phyloP scores from a whole-genome alignment of 2,888 invertebrate genomes.

The Plagodis pulveraria region DNA sequence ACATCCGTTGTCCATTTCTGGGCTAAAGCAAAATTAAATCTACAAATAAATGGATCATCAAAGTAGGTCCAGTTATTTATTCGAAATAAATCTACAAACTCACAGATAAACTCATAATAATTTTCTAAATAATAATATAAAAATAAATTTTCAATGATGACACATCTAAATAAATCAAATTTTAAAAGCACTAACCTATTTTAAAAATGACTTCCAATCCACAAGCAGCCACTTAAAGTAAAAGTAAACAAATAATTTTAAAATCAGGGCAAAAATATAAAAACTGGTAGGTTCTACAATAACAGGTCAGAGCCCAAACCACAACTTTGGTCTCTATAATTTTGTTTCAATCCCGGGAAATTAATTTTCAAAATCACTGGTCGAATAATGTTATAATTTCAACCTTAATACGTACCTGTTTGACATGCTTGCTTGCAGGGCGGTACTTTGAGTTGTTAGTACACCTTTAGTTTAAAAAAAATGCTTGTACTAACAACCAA shows the following conservation, averaged over 20 bases:
- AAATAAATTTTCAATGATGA: too few species aligned
- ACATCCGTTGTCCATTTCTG: too few species aligned
- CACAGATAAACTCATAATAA: too few species aligned
- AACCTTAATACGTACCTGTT: constrained; percentile 69
- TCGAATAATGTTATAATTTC: constrained; percentile 82
- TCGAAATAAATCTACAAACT: too few species aligned
- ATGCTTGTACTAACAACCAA: too few species aligned
- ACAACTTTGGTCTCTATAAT: constrained; percentile 63
- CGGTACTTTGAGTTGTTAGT: constrained; percentile 46
- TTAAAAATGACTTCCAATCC: not conserved
- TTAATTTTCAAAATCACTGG: constrained; percentile 80
- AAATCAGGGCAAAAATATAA: constrained; percentile 13
- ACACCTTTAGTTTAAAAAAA: too few species aligned
- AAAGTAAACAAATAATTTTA: constrained; percentile 32
- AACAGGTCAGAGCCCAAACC: constrained; percentile 24
- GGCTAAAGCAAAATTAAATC: too few species aligned
- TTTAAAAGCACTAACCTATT: not conserved
- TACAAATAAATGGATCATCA: too few species aligned
- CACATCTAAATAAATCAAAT: too few species aligned
- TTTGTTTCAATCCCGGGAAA: constrained; percentile 77
- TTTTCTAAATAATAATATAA: too few species aligned
- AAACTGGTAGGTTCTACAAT: constrained; percentile 16
- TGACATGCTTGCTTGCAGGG: constrained; percentile 60
- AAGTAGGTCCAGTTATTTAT: too few species aligned
- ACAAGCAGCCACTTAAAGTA: constrained; percentile 1